A percentile compares a stretch with the other conserved stretches of the same genome.
These are phyloP conservation scores for Mirounga angustirostris DNA, from an alignment of 2,113 vertebrate genomes.

Conservation along the genomic window DNA sequence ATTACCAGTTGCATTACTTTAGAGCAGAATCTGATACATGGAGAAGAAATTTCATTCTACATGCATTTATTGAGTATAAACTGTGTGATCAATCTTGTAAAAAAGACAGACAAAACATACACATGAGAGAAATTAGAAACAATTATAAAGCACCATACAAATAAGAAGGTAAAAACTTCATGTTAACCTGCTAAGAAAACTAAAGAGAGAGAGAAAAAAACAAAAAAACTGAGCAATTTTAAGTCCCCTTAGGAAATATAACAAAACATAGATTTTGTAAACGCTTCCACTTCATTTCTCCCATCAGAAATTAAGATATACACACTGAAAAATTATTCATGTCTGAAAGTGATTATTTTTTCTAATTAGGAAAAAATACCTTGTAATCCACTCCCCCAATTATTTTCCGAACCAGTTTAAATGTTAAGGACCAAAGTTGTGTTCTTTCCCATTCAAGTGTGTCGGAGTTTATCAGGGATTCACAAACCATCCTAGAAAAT, in stretches of 20 bases:
- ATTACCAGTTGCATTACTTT: neutral
- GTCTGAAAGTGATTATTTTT: slow-evolving; percentile 12
- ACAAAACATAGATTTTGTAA: neutral
- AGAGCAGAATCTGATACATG: neutral
- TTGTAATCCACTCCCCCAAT: slow-evolving; percentile 99
- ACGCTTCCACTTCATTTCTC: neutral
- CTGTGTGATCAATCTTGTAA: neutral
- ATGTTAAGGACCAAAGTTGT: slow-evolving; percentile 97
- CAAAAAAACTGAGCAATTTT: neutral
- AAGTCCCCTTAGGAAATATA: slow-evolving; percentile 2
- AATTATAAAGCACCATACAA: neutral
- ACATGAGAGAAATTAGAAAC: neutral
- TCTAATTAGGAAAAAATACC: slow-evolving; percentile 89
- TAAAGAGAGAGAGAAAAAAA: neutral
- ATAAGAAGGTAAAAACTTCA: neutral
- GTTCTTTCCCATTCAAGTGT: slow-evolving; percentile 98
- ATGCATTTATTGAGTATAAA: neutral
- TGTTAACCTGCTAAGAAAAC: neutral
- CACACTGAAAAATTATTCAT: neutral
- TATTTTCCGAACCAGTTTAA: slow-evolving; percentile 96
- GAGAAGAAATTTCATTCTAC: neutral
- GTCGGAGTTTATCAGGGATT: slow-evolving; percentile 95
- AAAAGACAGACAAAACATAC: neutral
- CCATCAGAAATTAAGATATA: neutral
- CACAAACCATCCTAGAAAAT: slow-evolving; percentile 95